Base-by-base conservation (phyloP, 2,888 invertebrate species). In the Lycophotia porphyrea region DNA sequence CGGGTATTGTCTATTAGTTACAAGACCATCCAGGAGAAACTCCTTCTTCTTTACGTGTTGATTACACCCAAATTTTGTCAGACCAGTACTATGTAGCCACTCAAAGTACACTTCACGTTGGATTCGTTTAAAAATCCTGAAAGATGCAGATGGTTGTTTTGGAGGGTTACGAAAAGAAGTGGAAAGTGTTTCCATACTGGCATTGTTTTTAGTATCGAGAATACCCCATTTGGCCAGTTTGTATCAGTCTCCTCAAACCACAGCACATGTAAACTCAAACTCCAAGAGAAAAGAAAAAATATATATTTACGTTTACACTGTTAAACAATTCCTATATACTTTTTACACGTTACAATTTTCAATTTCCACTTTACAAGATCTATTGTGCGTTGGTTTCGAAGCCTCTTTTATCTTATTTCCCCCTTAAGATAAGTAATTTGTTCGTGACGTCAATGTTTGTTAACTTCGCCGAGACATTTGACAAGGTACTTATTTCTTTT, bases 391-490 rank as follows among this genome's bases (percentile, higher is more conserved):
- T 81, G 87, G 68, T 76, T 86, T 69, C 74, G 72, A 74, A 71
- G 82, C 72, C 67, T 80, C 78, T 84, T 82, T 87, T 85, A 80
- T 87, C 79, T 86, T 86, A 81, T 83, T 87, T 82, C 80, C 70
- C 78, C 84, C 76, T 80, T 63, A 74, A 80, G 84, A 84, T 87
- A 87, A 87, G 81, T 86, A 88, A 86, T 88, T 89, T 89, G 84
- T 85, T 78, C 84, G 82, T 86, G 84, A 85, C 85, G 84, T 81
- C 86, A 82, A 69, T 75, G 86, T 89, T 90, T 88, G 89, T 89
- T 90, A 90, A 85, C 88, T 88, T 88, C 64, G 81, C 72, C 78
- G 84, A 90, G 91, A 90, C 91, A 88, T 90, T 89, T 91, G 88
- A 91, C 88, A 88, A 81, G 80, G 84, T 86, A 87, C 85, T 87